phyloP scores from a whole-genome alignment of 2,888 invertebrate species.

The Nesidiocoris tenuis region DNA sequence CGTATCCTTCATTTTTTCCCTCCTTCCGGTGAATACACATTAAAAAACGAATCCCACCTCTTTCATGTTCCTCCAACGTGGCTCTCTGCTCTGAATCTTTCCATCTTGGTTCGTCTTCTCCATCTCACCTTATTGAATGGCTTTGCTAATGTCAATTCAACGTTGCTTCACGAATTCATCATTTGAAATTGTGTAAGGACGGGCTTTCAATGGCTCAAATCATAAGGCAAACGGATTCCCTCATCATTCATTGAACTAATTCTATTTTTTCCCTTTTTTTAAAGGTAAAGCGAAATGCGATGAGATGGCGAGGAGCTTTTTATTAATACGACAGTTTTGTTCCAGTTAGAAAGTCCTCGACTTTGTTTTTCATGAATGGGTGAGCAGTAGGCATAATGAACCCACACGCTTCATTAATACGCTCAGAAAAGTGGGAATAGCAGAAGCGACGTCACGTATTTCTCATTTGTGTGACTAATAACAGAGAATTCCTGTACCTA shows the following conservation, averaged over 20 bases:
- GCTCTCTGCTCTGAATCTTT: too few relatives aligned
- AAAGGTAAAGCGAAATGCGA: conserved; percentile 3
- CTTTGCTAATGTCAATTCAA: conserved; percentile 42
- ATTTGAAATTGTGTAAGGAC: conserved; percentile 13
- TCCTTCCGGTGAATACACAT: conserved; percentile 37
- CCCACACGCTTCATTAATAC: too few relatives aligned
- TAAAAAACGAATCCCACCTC: conserved; percentile 30
- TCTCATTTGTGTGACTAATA: too few relatives aligned
- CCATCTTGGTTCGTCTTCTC: too few relatives aligned
- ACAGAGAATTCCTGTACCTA: too few relatives aligned
- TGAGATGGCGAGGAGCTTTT: neutral
- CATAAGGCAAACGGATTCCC: conserved; percentile 29
- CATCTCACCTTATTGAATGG: conserved; percentile 39
- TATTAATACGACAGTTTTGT: conserved; percentile 18
- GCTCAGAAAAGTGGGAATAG: too few relatives aligned
- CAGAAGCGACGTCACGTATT: too few relatives aligned
- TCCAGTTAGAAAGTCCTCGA: neutral
- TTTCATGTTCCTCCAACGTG: too few relatives aligned
- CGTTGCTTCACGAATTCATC: conserved; percentile 18
- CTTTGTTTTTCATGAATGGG: neutral
- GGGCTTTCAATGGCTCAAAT: conserved; percentile 24
- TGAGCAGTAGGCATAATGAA: too few relatives aligned
- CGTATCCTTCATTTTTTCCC: conserved; percentile 38
- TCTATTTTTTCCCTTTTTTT: conserved; percentile 28
- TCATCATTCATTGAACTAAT: conserved; percentile 39